Base-by-base conservation (phyloP, 1,140 invertebrate genomes). In the Aporrectodea caliginosa region DNA sequence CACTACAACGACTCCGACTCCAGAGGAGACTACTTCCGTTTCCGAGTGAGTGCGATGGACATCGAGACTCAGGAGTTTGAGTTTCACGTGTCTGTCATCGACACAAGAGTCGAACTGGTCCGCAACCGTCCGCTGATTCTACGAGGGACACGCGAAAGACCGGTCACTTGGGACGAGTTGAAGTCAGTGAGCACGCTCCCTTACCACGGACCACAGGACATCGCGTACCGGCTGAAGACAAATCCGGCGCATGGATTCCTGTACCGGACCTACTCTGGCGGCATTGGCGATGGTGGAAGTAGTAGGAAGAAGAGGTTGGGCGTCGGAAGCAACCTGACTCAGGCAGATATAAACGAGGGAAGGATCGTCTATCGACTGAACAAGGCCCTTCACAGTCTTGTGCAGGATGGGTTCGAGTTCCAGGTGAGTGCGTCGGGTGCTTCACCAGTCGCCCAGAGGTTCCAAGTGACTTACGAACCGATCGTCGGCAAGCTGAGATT, bases 1-100 rank as follows among this genome's bases (percentile, higher is more conserved):
- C 87, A 89, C 78, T 88, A 90, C 33, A 58, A 58, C 43, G 43
- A 92, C 43, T 91, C 91, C 71, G 30, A 79, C 35, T 12, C 78
- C 76, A 12, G 43, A 58, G 43, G 43, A 6, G 43, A 97, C 87
- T 92, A 92, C 84, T 96, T 96, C 85, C 94, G 93, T 90, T 94
- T 94, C 86, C 91, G 91, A 86, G 92, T 93, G 31, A 92, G 0
- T 89, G 92, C 78, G 90, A 91, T 82, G 89, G 91, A 81, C 89
- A 91, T 83, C 88, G 90, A 84, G 91, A 91, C 85, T 88, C 91
- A 77, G 90, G 91, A 80, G 85, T 94, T 94, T 86, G 93, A 93
- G 81, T 97, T 97, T 88, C 90, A 92, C 80, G 91, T 97, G 29
- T 93, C 92, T 0, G 95, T 97, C 85, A 94, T 93, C 34, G 91